These are phyloP conservation scores for Eptesicus fuscus DNA, from an alignment of 2,113 vertebrate species.

Conservation along the genomic window DNA sequence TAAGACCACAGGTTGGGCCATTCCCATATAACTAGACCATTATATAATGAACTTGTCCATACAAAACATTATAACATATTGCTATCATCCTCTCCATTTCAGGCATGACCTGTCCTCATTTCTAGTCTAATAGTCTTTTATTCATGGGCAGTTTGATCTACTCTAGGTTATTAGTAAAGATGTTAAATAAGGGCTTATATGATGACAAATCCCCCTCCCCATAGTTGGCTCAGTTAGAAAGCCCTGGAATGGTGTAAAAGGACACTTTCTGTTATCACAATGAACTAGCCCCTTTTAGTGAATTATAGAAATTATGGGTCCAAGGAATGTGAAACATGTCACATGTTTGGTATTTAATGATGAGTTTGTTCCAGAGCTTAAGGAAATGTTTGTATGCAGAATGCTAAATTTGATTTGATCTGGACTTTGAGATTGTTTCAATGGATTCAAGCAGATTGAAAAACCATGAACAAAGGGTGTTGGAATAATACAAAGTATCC, in stretches of 20 bases:
- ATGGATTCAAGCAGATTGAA: neutral
- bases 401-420: conserved; percentile 50
- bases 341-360: conserved; percentile 43
- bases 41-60: neutral
- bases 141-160: conserved; percentile 18
- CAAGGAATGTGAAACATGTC: neutral
- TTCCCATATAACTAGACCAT: neutral
- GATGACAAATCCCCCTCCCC: neutral
- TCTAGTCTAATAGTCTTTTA: conserved; percentile 24
- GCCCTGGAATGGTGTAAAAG: neutral
- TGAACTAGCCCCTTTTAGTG: neutral
- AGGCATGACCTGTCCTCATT: neutral
- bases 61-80: neutral
- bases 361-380: conserved; percentile 18
- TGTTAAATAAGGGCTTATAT: conserved; percentile 29
- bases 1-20: neutral
- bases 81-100: neutral
- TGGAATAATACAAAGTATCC: neutral
- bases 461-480: conserved; percentile 5
- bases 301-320: conserved; percentile 2
- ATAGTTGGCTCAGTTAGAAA: conserved; percentile 5
- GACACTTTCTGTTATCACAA: neutral
- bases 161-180: conserved; percentile 38
- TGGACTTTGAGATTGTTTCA: conserved; percentile 8
- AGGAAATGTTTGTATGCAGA: conserved; percentile 6